Conservation (phyloP, 2,113 vertebrate species). For the Serinus canaria region DNA sequence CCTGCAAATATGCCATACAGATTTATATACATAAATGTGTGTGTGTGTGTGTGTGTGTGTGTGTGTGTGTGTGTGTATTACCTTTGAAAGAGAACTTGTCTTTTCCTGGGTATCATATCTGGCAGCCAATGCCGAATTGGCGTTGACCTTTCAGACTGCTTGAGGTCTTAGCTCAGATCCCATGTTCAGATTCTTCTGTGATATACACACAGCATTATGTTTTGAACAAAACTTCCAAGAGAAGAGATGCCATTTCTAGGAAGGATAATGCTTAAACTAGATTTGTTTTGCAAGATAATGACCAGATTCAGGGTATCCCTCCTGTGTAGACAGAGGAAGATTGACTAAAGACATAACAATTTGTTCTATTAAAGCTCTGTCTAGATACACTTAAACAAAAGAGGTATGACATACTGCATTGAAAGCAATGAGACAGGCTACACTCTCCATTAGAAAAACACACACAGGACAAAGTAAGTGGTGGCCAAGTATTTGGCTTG, state of each 20-base stretch:
- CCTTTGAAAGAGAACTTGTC: conserved; percentile 67
- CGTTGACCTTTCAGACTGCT: conserved; percentile 17
- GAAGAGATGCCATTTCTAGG: not conserved
- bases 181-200: conserved; percentile 25
- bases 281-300: not conserved
- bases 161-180: conserved; percentile 39
- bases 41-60: not conserved
- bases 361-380: not conserved
- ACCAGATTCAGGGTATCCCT: not conserved
- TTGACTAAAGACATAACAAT: not conserved
- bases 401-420: not conserved
- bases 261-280: not conserved
- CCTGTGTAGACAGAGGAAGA: not conserved
- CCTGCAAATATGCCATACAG: conserved; percentile 62
- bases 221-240: not conserved
- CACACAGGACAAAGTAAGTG: not conserved
- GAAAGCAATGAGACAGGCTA: not conserved
- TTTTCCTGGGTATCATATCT: conserved; percentile 52
- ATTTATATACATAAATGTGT: not conserved
- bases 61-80: not conserved
- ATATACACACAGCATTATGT: not conserved
- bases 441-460: not conserved
- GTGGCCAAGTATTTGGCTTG: not conserved
- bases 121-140: not conserved
- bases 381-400: not conserved